A percentile compares a stretch with the other conserved stretches of the same genome.
phyloP scores from a whole-genome alignment of 1,140 invertebrate species.

The Hestina assimilis region DNA sequence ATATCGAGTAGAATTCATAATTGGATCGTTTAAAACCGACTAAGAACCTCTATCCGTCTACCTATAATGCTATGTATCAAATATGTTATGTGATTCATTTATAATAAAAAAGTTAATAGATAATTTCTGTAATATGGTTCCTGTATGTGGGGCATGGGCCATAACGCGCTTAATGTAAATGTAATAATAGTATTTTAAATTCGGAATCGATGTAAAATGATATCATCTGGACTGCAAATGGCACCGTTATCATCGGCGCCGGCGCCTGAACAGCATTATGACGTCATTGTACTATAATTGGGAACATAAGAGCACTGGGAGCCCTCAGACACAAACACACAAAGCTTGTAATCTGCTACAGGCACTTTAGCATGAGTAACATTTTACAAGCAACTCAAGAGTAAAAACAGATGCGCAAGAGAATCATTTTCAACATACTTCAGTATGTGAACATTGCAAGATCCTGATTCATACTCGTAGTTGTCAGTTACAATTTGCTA shows the following conservation, averaged over 20 bases:
- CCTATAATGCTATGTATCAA: too few species aligned
- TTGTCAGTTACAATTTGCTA: slow-evolving; percentile 12
- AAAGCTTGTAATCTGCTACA: slow-evolving; percentile 20
- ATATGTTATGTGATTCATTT: too few species aligned
- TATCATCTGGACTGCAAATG: slow-evolving; percentile 69
- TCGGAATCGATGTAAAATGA: slow-evolving; percentile 32
- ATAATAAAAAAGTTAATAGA: too few species aligned
- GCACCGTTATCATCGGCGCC: slow-evolving; percentile 48
- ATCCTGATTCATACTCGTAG: slow-evolving; percentile 43
- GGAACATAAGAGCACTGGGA: slow-evolving; percentile 35
- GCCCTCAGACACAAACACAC: slow-evolving; percentile 22
- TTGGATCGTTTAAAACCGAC: too few species aligned
- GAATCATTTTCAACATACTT: neutral
- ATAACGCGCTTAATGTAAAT: neutral
- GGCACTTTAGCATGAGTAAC: slow-evolving; percentile 18
- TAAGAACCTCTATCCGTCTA: too few species aligned
- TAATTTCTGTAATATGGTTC: too few species aligned
- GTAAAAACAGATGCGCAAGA: neutral
- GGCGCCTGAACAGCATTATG: slow-evolving; percentile 51
- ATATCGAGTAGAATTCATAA: too few species aligned
- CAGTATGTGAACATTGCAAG: slow-evolving; percentile 38
- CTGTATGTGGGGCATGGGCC: too few species aligned
- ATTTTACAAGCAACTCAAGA: slow-evolving; percentile 15
- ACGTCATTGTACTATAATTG: slow-evolving; percentile 56
- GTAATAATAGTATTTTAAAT: slow-evolving; percentile 11